Conservation (phyloP, 1,140 invertebrate genomes). For the Caenorhabditis inopinata region DNA sequence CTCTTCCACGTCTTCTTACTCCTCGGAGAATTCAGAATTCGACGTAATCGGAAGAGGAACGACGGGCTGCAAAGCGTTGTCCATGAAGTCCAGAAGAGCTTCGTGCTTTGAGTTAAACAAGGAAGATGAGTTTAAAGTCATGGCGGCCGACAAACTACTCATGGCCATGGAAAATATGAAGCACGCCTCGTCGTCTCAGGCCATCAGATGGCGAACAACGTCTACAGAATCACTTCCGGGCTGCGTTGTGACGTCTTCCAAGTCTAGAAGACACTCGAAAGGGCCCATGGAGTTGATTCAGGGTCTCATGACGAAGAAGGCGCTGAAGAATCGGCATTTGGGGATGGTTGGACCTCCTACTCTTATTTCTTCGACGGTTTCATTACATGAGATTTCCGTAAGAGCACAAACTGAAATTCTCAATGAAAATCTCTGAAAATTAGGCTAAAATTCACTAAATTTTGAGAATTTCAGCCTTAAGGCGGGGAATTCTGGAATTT, state of each 20-base stretch:
- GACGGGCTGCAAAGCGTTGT: neutral
- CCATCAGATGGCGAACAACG: conserved; percentile 1
- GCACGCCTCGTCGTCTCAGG: conserved; percentile 13
- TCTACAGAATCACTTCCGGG: conserved; percentile 33
- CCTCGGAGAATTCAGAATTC: neutral
- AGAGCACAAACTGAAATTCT: neutral
- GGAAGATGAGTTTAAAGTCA: conserved; percentile 44
- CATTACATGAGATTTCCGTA: conserved; percentile 33
- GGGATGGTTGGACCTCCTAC: conserved; percentile 18
- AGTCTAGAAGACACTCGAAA: conserved; percentile 7
- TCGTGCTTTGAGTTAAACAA: conserved; percentile 23
- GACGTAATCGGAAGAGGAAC: neutral
- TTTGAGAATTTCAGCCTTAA: no score
- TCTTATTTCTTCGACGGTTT: conserved; percentile 38
- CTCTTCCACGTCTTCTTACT: neutral
- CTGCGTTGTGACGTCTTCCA: neutral
- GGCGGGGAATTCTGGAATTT: no score
- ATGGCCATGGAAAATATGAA: conserved; percentile 40
- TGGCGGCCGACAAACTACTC: conserved; percentile 38
- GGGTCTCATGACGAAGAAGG: neutral
- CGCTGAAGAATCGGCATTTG: neutral
- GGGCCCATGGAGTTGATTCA: conserved; percentile 25
- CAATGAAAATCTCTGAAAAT: no score
- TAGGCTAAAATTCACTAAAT: no score
- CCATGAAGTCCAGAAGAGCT: neutral